Conservation (phyloP, 2,113 vertebrate genomes). For the Pseudonaja textilis region DNA sequence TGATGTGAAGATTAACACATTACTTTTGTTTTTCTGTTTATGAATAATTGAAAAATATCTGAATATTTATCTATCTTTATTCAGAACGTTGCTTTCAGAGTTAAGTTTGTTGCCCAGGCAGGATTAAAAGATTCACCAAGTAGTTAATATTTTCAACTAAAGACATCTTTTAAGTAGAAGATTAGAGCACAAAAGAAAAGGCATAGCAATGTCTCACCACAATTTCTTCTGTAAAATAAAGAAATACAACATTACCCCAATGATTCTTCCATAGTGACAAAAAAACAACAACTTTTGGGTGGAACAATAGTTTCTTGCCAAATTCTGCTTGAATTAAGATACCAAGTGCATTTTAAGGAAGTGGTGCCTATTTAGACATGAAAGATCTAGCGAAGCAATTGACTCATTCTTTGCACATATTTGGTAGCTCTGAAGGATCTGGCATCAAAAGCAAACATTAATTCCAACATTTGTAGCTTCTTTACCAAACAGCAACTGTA, state of each 20-base stretch:
- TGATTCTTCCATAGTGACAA: conserved; percentile 8
- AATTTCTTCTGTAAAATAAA: conserved; percentile 30
- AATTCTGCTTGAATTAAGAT: conserved; percentile 30
- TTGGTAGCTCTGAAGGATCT: conserved; percentile 43
- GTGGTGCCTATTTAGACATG: conserved; percentile 28
- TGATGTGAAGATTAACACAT: conserved; percentile 73
- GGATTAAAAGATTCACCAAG: conserved; percentile 4
- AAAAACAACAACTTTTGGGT: conserved; percentile 18
- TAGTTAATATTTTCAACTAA: conserved; percentile 49
- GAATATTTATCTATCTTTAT: conserved; percentile 48
- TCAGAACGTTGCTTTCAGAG: background rate
- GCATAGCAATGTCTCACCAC: conserved; percentile 11
- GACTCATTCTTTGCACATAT: conserved; percentile 30
- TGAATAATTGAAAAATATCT: conserved; percentile 65
- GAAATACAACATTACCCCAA: background rate
- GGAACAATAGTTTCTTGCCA: conserved; percentile 43
- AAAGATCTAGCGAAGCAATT: conserved; percentile 37
- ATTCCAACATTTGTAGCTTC: conserved; percentile 50
- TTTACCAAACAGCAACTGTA: conserved; percentile 43
- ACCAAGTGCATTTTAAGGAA: conserved; percentile 44
- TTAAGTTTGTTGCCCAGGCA: background rate
- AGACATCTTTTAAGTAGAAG: conserved; percentile 42
- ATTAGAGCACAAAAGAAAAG: conserved; percentile 45
- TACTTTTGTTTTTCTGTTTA: conserved; percentile 65
- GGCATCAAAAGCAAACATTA: conserved; percentile 30